phyloP scores from a whole-genome alignment of 2,113 vertebrate genomes.

The Saimiri boliviensis region DNA sequence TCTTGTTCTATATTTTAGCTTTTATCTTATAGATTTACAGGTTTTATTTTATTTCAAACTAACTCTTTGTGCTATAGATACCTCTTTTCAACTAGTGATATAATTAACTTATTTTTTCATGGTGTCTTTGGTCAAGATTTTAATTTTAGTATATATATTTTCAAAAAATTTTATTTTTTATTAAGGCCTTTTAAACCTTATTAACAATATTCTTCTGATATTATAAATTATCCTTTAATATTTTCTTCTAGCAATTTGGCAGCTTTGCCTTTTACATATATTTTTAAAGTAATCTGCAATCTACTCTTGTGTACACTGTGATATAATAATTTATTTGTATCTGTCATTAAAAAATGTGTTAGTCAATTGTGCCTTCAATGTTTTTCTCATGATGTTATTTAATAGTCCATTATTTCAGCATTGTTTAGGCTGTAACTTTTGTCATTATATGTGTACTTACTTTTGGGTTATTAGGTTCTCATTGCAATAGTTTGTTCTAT shows the following conservation, averaged over 20 bases:
- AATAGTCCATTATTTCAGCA: neutral
- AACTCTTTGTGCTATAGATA: neutral
- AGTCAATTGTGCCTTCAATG: neutral
- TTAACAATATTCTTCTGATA: neutral
- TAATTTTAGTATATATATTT: neutral
- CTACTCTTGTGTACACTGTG: neutral
- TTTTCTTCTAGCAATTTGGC: neutral
- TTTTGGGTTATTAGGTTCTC: neutral
- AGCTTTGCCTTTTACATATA: neutral
- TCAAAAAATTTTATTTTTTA: neutral
- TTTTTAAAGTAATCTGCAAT: neutral
- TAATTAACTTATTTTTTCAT: neutral
- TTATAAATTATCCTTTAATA: neutral
- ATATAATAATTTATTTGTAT: neutral
- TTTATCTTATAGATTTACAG: neutral
- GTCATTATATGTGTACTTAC: neutral
- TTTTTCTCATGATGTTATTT: neutral
- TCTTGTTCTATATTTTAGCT: neutral
- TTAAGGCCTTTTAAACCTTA: neutral
- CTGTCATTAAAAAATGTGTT: neutral
- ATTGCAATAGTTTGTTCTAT: neutral
- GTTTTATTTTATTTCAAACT: neutral
- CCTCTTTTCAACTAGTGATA: neutral
- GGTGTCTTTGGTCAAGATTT: neutral
- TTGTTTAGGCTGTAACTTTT: neutral